A percentile compares a stretch with the other conserved stretches of the same genome.
These are phyloP conservation scores for Lepus timidus DNA, from an alignment of 2,113 vertebrate genomes.

Conservation along the genomic window DNA sequence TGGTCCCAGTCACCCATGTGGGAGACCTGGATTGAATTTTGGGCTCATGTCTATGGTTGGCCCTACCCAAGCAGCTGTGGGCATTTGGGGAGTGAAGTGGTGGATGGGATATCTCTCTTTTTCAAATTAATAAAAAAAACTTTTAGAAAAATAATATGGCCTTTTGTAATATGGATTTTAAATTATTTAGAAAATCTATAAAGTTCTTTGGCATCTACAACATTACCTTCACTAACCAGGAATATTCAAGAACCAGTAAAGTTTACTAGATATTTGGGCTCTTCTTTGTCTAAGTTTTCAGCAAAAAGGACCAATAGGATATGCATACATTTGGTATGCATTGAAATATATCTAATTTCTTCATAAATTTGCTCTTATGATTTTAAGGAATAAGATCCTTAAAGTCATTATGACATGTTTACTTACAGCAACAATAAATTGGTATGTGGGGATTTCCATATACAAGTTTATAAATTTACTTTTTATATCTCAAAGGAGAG, in stretches of 20 bases:
- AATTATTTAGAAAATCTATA: background rate
- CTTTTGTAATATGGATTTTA: background rate
- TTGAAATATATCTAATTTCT: background rate
- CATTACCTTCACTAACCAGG: background rate
- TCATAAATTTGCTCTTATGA: background rate
- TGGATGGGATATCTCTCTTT: too few relatives aligned
- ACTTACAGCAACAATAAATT: background rate
- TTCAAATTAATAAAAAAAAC: too few relatives aligned
- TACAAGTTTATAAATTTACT: slow-evolving; percentile 20
- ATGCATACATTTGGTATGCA: background rate
- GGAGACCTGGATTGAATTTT: too few relatives aligned
- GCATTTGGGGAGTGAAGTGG: too few relatives aligned
- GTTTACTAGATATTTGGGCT: background rate
- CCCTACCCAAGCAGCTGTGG: too few relatives aligned
- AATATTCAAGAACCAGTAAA: background rate
- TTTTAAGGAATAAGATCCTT: background rate
- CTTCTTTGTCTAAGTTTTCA: background rate
- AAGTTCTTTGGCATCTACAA: background rate
- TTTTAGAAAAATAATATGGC: too few relatives aligned
- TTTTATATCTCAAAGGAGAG: slow-evolving; percentile 34
- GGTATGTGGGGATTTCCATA: background rate
- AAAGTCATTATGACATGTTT: slow-evolving; percentile 12
- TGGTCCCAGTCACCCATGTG: too few relatives aligned
- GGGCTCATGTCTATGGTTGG: too few relatives aligned
- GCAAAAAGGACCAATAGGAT: background rate